Conservation (phyloP, 2,797 vertebrate genomes). For the Megalops cyprinoides region DNA sequence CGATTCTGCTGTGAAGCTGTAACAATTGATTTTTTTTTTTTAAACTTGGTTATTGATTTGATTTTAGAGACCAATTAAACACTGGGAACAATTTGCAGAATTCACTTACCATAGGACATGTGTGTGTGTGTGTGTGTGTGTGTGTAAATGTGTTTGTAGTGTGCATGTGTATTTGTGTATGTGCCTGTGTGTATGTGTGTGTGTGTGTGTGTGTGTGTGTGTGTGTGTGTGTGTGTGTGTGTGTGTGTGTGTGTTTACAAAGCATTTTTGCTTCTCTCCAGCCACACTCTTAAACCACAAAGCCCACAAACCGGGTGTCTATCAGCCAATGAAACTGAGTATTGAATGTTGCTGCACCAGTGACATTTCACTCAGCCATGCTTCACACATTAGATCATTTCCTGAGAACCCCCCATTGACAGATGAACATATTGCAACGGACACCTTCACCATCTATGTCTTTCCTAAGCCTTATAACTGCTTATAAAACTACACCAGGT, state of each 20-base stretch:
- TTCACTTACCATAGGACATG: constrained; percentile 51
- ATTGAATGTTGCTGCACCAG: constrained; percentile 9
- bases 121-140: constrained; percentile 40
- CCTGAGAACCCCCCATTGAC: background rate
- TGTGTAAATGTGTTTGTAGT: too few species aligned
- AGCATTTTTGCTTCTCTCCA: background rate
- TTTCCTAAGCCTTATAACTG: background rate
- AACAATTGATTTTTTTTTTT: constrained; percentile 73
- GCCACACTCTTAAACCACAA: background rate
- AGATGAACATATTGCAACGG: constrained; percentile 13
- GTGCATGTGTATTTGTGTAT: background rate
- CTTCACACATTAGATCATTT: constrained; percentile 42
- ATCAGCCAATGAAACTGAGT: constrained; percentile 21
- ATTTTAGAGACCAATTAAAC: constrained; percentile 81
- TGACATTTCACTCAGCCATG: constrained; percentile 39
- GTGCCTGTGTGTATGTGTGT: background rate
- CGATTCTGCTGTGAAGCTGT: constrained; percentile 92
- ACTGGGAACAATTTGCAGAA: constrained; percentile 60
- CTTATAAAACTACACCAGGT: background rate
- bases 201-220: background rate
- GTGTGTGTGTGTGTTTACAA: background rate
- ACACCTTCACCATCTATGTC: background rate
- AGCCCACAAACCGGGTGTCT: constrained; percentile 35
- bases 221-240: background rate
- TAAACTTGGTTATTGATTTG: constrained; percentile 74